Evolutionary conservation across 2,888 invertebrate genomes (phyloP).

Genomic region (Lasioglossum lativentre): DNA sequence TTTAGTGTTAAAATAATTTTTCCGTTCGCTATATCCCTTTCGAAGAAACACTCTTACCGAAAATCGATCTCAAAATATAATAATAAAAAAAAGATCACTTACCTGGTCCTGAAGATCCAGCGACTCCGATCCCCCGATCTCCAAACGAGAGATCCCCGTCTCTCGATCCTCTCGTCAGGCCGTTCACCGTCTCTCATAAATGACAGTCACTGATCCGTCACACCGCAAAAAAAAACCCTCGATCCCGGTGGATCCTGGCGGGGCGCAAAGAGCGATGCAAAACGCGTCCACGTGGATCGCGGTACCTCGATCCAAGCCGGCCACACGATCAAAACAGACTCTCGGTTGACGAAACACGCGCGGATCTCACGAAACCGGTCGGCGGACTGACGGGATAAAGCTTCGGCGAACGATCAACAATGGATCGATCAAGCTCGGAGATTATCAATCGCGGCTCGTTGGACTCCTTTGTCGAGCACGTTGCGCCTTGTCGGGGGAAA

Average conservation of each 20-base stretch:
- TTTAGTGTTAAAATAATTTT: background rate
- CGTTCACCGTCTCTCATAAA: constrained; percentile 8
- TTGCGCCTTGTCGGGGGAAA: background rate
- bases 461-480: background rate
- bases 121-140: background rate
- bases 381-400: background rate
- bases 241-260: background rate
- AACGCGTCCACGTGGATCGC: constrained; percentile 19
- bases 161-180: background rate
- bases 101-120: background rate
- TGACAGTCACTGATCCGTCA: background rate
- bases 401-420: background rate
- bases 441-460: background rate
- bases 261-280: background rate
- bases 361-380: background rate
- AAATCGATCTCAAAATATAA: background rate
- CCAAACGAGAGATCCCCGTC: constrained; percentile 1
- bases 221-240: background rate
- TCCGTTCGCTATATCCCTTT: background rate
- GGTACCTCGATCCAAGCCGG: background rate
- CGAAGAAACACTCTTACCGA: background rate
- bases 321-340: constrained; percentile 9
- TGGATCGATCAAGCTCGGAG: background rate
- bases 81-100: background rate
- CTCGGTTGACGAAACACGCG: background rate